Percentiles rank a stretch among this genome's conserved stretches.
These are phyloP conservation scores for Ammodytes dubius DNA, from an alignment of 2,113 vertebrate genomes.

Conservation along the genomic window DNA sequence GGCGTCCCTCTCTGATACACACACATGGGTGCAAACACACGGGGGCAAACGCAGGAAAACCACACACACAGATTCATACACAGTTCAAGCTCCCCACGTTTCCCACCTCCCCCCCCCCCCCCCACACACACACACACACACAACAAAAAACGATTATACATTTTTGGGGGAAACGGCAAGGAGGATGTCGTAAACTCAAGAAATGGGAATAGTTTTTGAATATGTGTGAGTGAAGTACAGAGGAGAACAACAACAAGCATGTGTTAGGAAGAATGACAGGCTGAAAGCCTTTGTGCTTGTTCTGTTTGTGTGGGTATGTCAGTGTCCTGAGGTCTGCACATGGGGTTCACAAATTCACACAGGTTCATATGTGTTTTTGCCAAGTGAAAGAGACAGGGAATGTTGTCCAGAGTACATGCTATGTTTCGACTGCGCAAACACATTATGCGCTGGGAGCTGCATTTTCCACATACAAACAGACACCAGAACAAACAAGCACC, in stretches of 20 bases:
- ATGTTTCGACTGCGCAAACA: constrained; percentile 75
- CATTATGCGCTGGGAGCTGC: constrained; percentile 72
- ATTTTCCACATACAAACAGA: constrained; percentile 75
- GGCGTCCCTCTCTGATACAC: constrained; percentile 73
- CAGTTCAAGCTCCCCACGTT: constrained; percentile 4
- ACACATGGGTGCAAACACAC: constrained; percentile 64
- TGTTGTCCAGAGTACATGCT: constrained; percentile 65
- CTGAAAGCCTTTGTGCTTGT: constrained; percentile 9
- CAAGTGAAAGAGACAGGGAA: constrained; percentile 64
- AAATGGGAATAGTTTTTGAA: not conserved
- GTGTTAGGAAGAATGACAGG: not conserved
- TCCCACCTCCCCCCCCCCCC: too few relatives aligned
- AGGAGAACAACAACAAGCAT: not conserved
- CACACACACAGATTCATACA: constrained; percentile 53
- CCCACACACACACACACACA: too few relatives aligned
- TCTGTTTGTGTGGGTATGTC: not conserved
- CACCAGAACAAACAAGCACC: constrained; percentile 75
- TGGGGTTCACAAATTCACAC: constrained; percentile 50
- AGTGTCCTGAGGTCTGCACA: constrained; percentile 26
- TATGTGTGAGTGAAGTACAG: not conserved
- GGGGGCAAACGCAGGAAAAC: constrained; percentile 51
- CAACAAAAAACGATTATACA: constrained; percentile 16
- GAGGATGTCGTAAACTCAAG: constrained; percentile 11
- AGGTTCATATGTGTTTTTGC: constrained; percentile 55
- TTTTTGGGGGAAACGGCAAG: constrained; percentile 43